phyloP scores from a whole-genome alignment of 2,113 vertebrate genomes.

The Aptenodytes forsteri region DNA sequence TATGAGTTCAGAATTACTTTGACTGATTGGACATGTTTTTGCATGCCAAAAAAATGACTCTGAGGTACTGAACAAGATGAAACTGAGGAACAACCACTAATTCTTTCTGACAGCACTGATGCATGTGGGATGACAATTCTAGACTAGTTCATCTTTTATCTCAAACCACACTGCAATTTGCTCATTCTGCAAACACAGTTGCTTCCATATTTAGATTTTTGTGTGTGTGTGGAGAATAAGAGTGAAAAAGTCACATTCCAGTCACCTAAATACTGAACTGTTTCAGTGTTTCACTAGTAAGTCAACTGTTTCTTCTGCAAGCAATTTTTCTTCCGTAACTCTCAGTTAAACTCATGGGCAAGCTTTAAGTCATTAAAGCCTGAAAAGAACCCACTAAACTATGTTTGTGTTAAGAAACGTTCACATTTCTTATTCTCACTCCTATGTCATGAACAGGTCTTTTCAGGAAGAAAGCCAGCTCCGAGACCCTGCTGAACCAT shows the following conservation, averaged over 20 bases:
- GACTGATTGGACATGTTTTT: not conserved
- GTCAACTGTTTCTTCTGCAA: not conserved
- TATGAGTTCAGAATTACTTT: not conserved
- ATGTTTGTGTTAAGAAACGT: not conserved
- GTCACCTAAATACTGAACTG: not conserved
- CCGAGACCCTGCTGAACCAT: not conserved
- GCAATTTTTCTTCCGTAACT: not conserved
- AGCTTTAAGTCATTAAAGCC: not conserved
- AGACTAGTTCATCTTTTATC: not conserved
- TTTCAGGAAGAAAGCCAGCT: not conserved
- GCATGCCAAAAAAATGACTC: not conserved
- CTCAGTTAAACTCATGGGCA: not conserved
- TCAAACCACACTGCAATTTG: not conserved
- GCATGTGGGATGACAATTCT: not conserved
- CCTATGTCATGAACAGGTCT: not conserved
- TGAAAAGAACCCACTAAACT: not conserved
- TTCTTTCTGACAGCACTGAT: not conserved
- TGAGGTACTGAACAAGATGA: not conserved
- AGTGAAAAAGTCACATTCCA: not conserved
- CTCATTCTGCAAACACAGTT: not conserved
- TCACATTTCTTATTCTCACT: not conserved
- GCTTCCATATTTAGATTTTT: not conserved
- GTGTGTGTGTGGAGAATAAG: not conserved
- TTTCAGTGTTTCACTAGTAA: not conserved
- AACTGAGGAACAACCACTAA: not conserved